A percentile compares a stretch with the other conserved stretches of the same genome.
These are phyloP conservation scores for Neopelma chrysocephalum DNA, from an alignment of 2,797 vertebrate species.

Conservation along the genomic window DNA sequence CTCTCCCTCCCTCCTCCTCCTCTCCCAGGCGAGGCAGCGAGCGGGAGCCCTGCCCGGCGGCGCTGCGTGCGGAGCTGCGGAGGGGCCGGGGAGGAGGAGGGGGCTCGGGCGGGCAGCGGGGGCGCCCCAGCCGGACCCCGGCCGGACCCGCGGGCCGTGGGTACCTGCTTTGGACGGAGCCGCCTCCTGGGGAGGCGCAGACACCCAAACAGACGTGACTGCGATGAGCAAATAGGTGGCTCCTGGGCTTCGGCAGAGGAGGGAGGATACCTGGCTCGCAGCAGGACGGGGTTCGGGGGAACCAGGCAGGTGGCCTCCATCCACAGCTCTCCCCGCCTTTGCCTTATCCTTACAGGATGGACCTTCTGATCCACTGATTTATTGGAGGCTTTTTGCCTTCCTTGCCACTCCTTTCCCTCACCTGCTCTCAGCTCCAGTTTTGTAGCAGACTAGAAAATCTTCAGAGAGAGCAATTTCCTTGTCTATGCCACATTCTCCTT, in stretches of 20 bases:
- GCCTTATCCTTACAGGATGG: neutral
- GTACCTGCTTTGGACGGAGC: neutral
- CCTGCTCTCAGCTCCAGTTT: neutral
- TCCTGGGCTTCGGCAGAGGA: neutral
- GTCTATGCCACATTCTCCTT: neutral
- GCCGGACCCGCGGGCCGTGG: neutral
- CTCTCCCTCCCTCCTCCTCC: neutral
- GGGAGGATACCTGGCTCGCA: neutral
- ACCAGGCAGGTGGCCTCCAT: neutral
- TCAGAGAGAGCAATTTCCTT: neutral
- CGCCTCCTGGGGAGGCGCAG: slow-evolving; percentile 58
- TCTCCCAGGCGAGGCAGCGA: neutral
- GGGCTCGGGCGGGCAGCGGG: neutral
- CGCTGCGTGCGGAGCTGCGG: neutral
- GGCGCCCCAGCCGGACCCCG: neutral
- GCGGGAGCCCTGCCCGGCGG: neutral
- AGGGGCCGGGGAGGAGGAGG: neutral
- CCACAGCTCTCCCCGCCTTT: neutral
- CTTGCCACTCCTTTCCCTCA: neutral
- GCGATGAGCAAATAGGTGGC: slow-evolving; percentile 63
- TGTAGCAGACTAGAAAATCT: neutral
- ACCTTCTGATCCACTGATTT: neutral
- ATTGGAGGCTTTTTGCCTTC: neutral
- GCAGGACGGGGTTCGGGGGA: neutral
- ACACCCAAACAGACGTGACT: slow-evolving; percentile 78